phyloP scores from a whole-genome alignment of 2,113 vertebrate species.

The Colistium nudipinnis region DNA sequence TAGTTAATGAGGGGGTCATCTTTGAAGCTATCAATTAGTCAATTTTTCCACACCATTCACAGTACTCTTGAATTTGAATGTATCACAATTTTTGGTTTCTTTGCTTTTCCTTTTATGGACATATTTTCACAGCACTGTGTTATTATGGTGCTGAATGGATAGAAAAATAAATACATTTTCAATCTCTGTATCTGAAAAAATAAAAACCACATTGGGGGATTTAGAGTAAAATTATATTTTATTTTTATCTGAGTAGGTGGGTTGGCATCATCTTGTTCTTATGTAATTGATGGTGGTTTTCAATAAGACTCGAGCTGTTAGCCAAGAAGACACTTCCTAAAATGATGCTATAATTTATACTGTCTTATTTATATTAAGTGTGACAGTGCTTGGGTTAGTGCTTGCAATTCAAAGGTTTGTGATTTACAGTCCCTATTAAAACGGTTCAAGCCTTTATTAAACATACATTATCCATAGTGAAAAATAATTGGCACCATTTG shows the following conservation, averaged over 20 bases:
- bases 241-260: background rate
- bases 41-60: slow-evolving; percentile 17
- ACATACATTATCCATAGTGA: background rate
- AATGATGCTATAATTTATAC: background rate
- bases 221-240: background rate
- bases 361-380: background rate
- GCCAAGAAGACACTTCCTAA: no score
- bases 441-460: slow-evolving; percentile 2
- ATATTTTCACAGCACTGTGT: background rate
- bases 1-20: slow-evolving; percentile 48
- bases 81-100: background rate
- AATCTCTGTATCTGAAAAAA: no score
- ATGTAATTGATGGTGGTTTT: background rate
- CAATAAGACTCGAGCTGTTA: slow-evolving; percentile 3
- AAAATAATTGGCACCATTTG: background rate
- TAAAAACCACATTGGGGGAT: background rate
- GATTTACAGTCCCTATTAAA: no score
- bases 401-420: background rate
- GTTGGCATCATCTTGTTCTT: background rate
- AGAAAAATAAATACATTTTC: background rate
- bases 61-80: slow-evolving; percentile 18
- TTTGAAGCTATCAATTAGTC: slow-evolving; percentile 56
- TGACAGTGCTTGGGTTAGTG: background rate
- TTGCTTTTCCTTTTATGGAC: background rate
- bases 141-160: background rate